These are phyloP conservation scores for Clostera curtula DNA, from an alignment of 2,888 invertebrate genomes.

Conservation along the genomic window DNA sequence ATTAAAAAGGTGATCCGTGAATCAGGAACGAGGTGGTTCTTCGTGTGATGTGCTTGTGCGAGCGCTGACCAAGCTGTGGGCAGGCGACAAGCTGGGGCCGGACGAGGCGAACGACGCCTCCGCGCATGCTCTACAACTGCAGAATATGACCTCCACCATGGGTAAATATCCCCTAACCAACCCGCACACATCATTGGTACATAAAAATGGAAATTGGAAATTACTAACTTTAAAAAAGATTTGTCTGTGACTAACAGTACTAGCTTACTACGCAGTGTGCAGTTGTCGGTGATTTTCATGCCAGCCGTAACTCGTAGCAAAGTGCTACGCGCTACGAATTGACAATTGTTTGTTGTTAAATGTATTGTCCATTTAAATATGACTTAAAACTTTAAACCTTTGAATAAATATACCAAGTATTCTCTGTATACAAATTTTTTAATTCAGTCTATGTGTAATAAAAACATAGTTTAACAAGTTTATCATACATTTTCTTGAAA, in stretches of 20 bases:
- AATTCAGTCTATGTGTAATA: too few relatives aligned
- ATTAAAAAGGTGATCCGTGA: slow-evolving; percentile 66
- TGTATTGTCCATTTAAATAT: neutral
- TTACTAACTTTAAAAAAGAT: too few relatives aligned
- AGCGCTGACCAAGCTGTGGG: slow-evolving; percentile 61
- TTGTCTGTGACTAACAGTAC: slow-evolving; percentile 5
- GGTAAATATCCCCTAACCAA: slow-evolving; percentile 46
- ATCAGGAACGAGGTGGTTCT: slow-evolving; percentile 44
- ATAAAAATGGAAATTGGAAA: too few relatives aligned
- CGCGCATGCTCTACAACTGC: slow-evolving; percentile 55
- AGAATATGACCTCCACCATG: slow-evolving; percentile 73
- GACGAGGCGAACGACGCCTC: slow-evolving; percentile 63
- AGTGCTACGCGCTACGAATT: slow-evolving; percentile 27
- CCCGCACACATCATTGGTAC: too few relatives aligned
- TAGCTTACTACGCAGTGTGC: slow-evolving; percentile 11
- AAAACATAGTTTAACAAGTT: too few relatives aligned
- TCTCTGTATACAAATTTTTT: too few relatives aligned
- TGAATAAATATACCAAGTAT: too few relatives aligned
- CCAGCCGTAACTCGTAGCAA: slow-evolving; percentile 19
- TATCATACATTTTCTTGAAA: too few relatives aligned
- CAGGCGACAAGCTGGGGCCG: slow-evolving; percentile 59
- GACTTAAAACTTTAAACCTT: neutral
- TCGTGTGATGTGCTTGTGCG: slow-evolving; percentile 58
- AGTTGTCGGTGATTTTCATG: neutral
- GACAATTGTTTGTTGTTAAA: neutral